These are phyloP conservation scores for Bufo bufo DNA, from an alignment of 2,113 vertebrate genomes.

Conservation along the genomic window DNA sequence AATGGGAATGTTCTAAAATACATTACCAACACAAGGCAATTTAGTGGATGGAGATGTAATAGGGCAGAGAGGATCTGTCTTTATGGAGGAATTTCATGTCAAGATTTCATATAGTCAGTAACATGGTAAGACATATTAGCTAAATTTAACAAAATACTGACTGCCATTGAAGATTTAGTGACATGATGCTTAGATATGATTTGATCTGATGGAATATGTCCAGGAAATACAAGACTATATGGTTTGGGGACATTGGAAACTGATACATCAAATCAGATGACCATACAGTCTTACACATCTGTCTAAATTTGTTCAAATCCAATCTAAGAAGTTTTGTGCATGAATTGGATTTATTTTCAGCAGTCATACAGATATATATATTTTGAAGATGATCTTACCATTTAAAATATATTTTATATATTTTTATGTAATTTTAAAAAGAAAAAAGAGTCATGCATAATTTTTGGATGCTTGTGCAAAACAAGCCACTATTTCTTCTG, in stretches of 20 bases:
- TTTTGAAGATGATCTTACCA: not conserved
- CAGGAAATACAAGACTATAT: not conserved
- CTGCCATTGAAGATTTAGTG: constrained; percentile 6
- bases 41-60: not conserved
- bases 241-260: not conserved
- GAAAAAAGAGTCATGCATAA: no score
- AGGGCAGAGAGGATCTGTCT: not conserved
- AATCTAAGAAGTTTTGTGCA: not conserved
- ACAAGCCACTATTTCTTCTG: no score
- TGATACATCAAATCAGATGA: not conserved
- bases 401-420: not conserved
- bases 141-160: constrained; percentile 25
- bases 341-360: not conserved
- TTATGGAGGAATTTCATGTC: not conserved
- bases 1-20: not conserved
- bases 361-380: not conserved
- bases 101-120: not conserved
- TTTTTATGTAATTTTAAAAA: not conserved
- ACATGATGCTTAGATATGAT: constrained; percentile 5
- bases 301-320: not conserved
- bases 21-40: not conserved
- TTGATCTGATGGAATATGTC: constrained; percentile 17
- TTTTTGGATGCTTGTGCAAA: no score
- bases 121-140: constrained; percentile 14
- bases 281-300: not conserved